These are phyloP conservation scores for Stenotaenia linearis DNA, from an alignment of 2,888 invertebrate species.

Conservation along the genomic window DNA sequence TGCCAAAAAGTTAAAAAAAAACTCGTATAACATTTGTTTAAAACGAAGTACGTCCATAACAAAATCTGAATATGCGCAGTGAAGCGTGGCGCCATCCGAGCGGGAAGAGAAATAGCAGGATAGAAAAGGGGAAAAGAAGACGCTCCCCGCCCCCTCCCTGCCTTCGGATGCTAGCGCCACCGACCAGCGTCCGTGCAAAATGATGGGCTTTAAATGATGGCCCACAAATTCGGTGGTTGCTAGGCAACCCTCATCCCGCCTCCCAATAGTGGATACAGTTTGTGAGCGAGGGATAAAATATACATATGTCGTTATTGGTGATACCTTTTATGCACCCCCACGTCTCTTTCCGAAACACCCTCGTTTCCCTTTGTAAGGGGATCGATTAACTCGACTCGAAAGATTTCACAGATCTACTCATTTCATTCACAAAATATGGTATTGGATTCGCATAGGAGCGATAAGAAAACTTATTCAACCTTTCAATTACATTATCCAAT, in stretches of 20 bases:
- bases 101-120: slow-evolving; percentile 4
- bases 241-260: slow-evolving; percentile 16
- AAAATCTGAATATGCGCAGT: slow-evolving; percentile 19
- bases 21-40: slow-evolving; percentile 26
- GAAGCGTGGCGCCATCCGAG: neutral
- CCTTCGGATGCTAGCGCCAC: slow-evolving; percentile 4
- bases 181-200: slow-evolving; percentile 21
- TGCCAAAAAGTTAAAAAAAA: neutral
- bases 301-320: slow-evolving; percentile 28
- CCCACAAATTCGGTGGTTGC: slow-evolving; percentile 10
- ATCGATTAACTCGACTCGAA: slow-evolving; percentile 1
- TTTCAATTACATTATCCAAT: neutral
- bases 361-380: neutral
- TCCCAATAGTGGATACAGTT: slow-evolving; percentile 23
- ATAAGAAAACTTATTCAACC: neutral
- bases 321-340: slow-evolving; percentile 27
- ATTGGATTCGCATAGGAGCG: neutral
- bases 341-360: neutral
- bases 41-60: slow-evolving; percentile 26
- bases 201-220: slow-evolving; percentile 26
- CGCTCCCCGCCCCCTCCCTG: neutral
- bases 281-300: slow-evolving; percentile 27
- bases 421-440: neutral
- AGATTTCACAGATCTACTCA: slow-evolving; percentile 11
- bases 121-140: neutral